A percentile compares a stretch with the other conserved stretches of the same genome.
Evolutionary conservation across 1,140 invertebrate species (phyloP).

Genomic region (Dreissena rostriformis): DNA sequence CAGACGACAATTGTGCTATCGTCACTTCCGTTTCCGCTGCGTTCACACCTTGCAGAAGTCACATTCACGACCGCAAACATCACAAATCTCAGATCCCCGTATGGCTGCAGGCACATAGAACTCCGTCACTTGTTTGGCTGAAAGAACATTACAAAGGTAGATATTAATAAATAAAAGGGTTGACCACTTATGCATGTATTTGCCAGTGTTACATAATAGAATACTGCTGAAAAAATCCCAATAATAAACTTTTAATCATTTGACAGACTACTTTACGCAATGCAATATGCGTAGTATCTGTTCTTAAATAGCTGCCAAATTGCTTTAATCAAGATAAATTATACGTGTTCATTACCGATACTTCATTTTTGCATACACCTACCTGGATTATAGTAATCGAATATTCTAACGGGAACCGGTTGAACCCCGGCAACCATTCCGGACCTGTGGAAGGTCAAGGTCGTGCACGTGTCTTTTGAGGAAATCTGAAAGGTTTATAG

Average conservation of each 20-base stretch:
- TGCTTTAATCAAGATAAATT: too few species aligned
- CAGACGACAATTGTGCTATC: too few species aligned
- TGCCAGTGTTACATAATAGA: too few species aligned
- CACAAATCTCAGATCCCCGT: slow-evolving; percentile 43
- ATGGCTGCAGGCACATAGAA: slow-evolving; percentile 34
- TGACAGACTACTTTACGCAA: too few species aligned
- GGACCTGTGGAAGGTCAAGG: slow-evolving; percentile 90
- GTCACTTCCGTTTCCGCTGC: too few species aligned
- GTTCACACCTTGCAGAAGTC: slow-evolving; percentile 9
- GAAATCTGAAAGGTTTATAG: slow-evolving; percentile 84
- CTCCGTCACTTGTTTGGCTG: slow-evolving; percentile 48
- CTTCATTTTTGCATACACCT: slow-evolving; percentile 62
- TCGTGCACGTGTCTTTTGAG: slow-evolving; percentile 89
- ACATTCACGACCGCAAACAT: slow-evolving; percentile 39
- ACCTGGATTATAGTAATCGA: slow-evolving; percentile 96
- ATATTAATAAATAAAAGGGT: background rate
- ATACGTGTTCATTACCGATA: too few species aligned
- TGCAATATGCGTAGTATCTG: too few species aligned
- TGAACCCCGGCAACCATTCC: slow-evolving; percentile 93
- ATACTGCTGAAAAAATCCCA: too few species aligned
- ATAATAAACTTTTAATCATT: too few species aligned
- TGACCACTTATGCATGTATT: too few species aligned
- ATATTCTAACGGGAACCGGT: slow-evolving; percentile 92
- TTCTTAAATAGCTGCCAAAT: too few species aligned
- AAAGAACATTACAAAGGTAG: background rate